Evolutionary conservation across 2,113 vertebrate genomes (phyloP).

Genomic region (Myiagra hebetior): DNA sequence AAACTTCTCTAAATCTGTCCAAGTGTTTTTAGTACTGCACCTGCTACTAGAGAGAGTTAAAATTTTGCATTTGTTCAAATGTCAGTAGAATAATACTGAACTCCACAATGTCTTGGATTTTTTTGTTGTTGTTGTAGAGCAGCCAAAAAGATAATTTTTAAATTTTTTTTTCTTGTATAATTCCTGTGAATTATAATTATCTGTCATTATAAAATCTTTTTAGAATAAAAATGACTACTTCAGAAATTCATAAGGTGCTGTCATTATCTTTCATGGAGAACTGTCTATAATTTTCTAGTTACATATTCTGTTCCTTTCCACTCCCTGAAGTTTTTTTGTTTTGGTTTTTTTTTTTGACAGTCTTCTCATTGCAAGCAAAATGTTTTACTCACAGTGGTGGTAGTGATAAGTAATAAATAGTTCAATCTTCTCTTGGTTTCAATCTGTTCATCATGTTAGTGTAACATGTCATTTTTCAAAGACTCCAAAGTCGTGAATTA

Average conservation of each 20-base stretch:
- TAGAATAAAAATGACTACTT: background rate
- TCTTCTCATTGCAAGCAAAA: background rate
- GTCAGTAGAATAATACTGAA: background rate
- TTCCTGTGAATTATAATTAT: background rate
- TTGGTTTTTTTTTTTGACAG: background rate
- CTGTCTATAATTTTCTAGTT: conserved; percentile 12
- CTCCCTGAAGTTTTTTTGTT: background rate
- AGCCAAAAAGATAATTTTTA: background rate
- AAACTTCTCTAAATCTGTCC: background rate
- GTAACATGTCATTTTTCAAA: background rate
- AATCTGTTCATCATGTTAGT: background rate
- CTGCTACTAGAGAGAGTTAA: background rate
- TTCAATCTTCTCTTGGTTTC: conserved; percentile 1
- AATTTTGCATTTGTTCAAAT: background rate
- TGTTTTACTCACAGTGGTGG: background rate
- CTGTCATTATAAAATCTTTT: background rate
- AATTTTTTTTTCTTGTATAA: background rate
- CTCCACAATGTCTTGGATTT: background rate
- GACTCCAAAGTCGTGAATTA: background rate
- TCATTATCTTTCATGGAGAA: background rate
- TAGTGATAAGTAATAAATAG: background rate
- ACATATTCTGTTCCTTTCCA: background rate
- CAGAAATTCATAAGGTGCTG: background rate
- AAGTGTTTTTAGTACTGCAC: background rate
- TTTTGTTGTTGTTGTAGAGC: background rate